A percentile compares a stretch with the other conserved stretches of the same genome.
These are phyloP conservation scores for Lampris incognitus DNA, from an alignment of 2,113 vertebrate species.

Conservation along the genomic window DNA sequence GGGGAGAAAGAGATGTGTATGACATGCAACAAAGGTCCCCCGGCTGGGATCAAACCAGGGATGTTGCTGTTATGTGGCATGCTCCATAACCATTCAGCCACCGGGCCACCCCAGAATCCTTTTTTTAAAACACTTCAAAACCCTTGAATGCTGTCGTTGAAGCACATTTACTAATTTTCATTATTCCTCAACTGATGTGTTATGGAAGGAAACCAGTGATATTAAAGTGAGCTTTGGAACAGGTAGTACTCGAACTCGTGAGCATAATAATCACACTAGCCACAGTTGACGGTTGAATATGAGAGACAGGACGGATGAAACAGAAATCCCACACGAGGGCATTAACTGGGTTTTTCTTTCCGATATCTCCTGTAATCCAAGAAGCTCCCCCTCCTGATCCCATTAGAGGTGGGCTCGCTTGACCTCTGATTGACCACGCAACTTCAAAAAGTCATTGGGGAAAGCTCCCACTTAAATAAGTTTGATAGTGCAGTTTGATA, in stretches of 20 bases:
- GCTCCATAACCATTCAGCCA: too few species aligned
- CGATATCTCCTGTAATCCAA: conserved; percentile 39
- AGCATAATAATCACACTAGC: conserved; percentile 31
- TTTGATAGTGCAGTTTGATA: background rate
- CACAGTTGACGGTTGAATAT: conserved; percentile 11
- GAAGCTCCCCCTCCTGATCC: conserved; percentile 50
- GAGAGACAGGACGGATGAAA: conserved; percentile 26
- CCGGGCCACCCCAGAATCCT: conserved; percentile 17
- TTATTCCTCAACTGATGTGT: conserved; percentile 33
- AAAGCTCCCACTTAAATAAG: conserved; percentile 16
- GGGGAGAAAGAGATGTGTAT: too few species aligned
- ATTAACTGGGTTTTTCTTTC: conserved; percentile 21
- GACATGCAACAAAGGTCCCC: too few species aligned
- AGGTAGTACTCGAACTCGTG: conserved; percentile 40
- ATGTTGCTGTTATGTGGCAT: too few species aligned
- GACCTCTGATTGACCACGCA: conserved; percentile 47
- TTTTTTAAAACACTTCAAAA: conserved; percentile 37
- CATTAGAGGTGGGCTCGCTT: conserved; percentile 45
- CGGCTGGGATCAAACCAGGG: too few species aligned
- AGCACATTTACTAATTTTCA: conserved; percentile 39
- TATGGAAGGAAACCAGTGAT: conserved; percentile 49
- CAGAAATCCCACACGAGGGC: conserved; percentile 30
- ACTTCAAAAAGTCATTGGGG: conserved; percentile 52
- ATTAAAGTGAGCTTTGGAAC: conserved; percentile 46
- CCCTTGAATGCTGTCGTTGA: conserved; percentile 43